Conservation (phyloP, 2,888 invertebrate species). For the Hololepta plana region DNA sequence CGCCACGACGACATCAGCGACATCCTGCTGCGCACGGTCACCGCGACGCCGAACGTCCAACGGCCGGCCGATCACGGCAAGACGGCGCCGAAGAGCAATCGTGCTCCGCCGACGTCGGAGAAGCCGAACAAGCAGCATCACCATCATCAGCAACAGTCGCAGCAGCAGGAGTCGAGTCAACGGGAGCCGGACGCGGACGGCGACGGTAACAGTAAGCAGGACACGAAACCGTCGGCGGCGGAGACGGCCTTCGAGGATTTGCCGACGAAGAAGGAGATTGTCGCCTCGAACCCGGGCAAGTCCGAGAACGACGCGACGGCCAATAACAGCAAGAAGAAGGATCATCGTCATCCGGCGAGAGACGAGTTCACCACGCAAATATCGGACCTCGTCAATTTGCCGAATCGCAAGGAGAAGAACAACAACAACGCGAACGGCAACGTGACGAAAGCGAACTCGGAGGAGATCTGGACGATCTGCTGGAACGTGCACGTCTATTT, state of each 20-base stretch:
- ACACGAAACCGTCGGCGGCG: constrained; percentile 3
- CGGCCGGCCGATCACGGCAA: constrained; percentile 10
- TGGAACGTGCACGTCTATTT: constrained; percentile 87
- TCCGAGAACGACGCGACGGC: constrained; percentile 10
- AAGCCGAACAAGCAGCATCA: constrained; percentile 3
- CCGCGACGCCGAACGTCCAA: constrained; percentile 30
- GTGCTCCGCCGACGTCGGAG: constrained; percentile 1
- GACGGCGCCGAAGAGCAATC: constrained; percentile 6
- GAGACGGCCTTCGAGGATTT: constrained; percentile 19
- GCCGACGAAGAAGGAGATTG: constrained; percentile 20
- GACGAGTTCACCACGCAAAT: constrained; percentile 25
- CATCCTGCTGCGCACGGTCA: constrained; percentile 50
- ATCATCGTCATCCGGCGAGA: too few species aligned
- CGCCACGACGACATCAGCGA: constrained; percentile 67
- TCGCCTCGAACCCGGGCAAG: constrained; percentile 7
- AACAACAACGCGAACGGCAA: constrained; percentile 19
- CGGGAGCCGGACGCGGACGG: constrained; percentile 8
- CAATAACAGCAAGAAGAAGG: constrained; percentile 14
- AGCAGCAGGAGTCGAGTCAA: constrained; percentile 3
- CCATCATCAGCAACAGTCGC: constrained; percentile 3
- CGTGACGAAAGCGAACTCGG: constrained; percentile 23
- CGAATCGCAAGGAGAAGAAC: constrained; percentile 32
- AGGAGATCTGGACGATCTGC: constrained; percentile 58
- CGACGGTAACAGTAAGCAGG: constrained; percentile 13
- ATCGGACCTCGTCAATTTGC: constrained; percentile 35